A percentile compares a stretch with the other conserved stretches of the same genome.
Conservation (phyloP, 2,113 vertebrate genomes). For the Raja brachyura region DNA sequence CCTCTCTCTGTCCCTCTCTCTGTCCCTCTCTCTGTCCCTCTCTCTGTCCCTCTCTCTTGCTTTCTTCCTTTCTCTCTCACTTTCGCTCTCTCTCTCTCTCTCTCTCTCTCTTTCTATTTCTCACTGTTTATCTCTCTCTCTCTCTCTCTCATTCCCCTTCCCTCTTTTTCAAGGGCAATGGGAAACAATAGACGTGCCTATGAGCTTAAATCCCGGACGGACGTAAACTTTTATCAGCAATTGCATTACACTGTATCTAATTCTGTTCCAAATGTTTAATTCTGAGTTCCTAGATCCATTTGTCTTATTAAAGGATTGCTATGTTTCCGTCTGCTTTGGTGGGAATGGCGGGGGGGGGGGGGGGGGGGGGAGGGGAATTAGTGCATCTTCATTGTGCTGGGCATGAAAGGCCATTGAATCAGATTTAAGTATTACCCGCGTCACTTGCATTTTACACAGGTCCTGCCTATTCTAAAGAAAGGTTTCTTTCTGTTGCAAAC, state of each 20-base stretch:
- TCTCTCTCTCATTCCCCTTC: not conserved
- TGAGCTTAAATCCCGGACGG: not conserved
- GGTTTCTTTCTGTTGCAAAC: not conserved
- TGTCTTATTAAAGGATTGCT: constrained; percentile 2
- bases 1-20: no score
- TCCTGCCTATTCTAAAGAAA: not conserved
- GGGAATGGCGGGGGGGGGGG: constrained; percentile 18
- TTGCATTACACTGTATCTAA: not conserved
- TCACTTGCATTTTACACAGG: constrained; percentile 3
- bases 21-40: no score
- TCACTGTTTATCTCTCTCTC: no score
- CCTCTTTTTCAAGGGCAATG: constrained; percentile 18
- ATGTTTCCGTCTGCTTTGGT: not conserved
- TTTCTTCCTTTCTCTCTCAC: no score
- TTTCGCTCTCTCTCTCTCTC: no score
- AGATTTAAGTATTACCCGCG: not conserved
- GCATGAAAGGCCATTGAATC: not conserved
- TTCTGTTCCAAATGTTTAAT: constrained; percentile 13
- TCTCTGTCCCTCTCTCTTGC: no score
- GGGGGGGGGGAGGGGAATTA: constrained; percentile 23
- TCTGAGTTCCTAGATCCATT: not conserved
- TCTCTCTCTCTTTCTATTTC: no score
- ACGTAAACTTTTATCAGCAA: not conserved
- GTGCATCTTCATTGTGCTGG: constrained; percentile 3
- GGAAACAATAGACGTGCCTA: not conserved